Percentiles rank a stretch among this genome's conserved stretches.
Conservation (phyloP, 2,113 vertebrate species). For the Beaufortia kweichowensis region DNA sequence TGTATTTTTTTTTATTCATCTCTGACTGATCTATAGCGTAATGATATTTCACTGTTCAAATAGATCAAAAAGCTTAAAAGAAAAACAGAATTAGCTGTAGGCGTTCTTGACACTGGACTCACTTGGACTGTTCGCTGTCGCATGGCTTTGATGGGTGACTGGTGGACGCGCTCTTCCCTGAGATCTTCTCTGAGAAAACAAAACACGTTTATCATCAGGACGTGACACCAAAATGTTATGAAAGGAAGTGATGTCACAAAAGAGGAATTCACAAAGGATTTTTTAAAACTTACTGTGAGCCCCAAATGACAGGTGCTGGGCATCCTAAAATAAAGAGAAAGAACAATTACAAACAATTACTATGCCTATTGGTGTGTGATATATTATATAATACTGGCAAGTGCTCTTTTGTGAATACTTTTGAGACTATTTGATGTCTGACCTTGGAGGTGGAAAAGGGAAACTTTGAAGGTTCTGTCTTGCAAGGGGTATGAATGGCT, state of each 20-base stretch:
- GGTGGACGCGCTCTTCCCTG: conserved; percentile 85
- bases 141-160: conserved; percentile 88
- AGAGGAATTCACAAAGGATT: not conserved
- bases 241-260: too few relatives aligned
- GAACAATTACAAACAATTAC: not conserved
- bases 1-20: too few relatives aligned
- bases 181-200: conserved; percentile 81
- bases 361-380: too few relatives aligned
- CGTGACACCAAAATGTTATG: too few relatives aligned
- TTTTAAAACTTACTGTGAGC: conserved; percentile 83
- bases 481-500: conserved; percentile 98
- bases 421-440: conserved; percentile 58
- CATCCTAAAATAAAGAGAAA: conserved; percentile 72
- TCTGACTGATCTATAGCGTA: not conserved
- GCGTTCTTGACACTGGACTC: conserved; percentile 16
- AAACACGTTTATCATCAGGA: not conserved
- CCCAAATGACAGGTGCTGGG: conserved; percentile 83
- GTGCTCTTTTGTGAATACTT: not conserved
- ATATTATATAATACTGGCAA: not conserved
- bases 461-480: conserved; percentile 98
- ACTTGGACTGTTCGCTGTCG: conserved; percentile 73
- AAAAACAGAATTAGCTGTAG: not conserved
- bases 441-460: conserved; percentile 95
- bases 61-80: not conserved
- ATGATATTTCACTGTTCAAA: not conserved